Evolutionary conservation across 2,113 vertebrate species (phyloP), one percentile per base, ranked within the genome.

Genomic region (Enhydra lutris): DNA sequence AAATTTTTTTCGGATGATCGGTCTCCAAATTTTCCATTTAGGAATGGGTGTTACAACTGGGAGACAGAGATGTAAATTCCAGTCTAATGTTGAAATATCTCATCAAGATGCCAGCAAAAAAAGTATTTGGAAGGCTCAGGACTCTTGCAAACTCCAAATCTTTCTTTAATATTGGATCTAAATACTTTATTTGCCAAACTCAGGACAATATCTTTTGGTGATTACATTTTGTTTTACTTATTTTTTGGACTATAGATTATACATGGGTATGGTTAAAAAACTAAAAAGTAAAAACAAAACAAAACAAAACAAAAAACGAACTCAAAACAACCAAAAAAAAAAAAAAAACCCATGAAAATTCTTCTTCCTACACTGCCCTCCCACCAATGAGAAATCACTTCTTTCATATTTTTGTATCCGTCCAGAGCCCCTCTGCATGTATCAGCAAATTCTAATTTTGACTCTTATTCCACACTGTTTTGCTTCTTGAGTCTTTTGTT

Each of bases 21-120:
- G 26, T 69, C 42, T 93, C 24, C 82, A 69, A 42, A 88, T 91
- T 96, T 96, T 89, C 47, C 69, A 39, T 34, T 69, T 95, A 93
- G 83, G 85, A 90, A 59, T 90, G 78, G 73, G 47, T 45, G 15
- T 81, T 36, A 47, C 79, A 45, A 67, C 31, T 26, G 65, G 85
- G 50, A 79, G 63, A 76, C 63, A 92, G 78, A 92, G 42, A 24
- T 39, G 0, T 81, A n/a, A 94, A 78, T 80, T 67, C 4, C 8
- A 21, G 5, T 78, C 55, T 17, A 24, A 71, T 76, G 7, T 12
- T 55, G 59, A 86, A 79, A 86, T 82, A 86, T 55, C 83, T 69
- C 55, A 87, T 61, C 26, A 71, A 69, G n/a, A 59, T 31, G 67
- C 34, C 14, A 85, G 24, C 11, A 42, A 59, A 91, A 42, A 42